phyloP scores from a whole-genome alignment of 2,888 invertebrate species.

The Heteromyza rotundicornis region DNA sequence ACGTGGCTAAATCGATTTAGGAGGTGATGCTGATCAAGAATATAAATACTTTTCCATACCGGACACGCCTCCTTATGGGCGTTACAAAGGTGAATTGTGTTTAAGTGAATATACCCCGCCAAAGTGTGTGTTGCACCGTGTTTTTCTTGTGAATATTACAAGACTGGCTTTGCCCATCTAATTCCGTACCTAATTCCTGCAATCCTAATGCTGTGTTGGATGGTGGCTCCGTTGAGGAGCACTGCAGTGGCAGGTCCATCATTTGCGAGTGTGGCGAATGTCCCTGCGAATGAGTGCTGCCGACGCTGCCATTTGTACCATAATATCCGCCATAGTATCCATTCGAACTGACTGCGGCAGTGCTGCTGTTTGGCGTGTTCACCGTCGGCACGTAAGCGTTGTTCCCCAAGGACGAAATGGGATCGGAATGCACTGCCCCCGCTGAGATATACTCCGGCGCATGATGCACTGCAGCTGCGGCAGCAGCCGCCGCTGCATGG shows the following conservation, averaged over 20 bases:
- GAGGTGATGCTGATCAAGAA: too few relatives aligned
- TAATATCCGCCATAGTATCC: conserved; percentile 59
- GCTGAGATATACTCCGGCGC: conserved; percentile 53
- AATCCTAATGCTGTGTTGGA: conserved; percentile 62
- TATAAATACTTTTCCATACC: too few relatives aligned
- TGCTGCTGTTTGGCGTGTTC: conserved; percentile 47
- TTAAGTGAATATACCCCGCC: too few relatives aligned
- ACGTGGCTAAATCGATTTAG: too few relatives aligned
- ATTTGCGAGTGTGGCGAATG: conserved; percentile 60
- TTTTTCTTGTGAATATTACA: too few relatives aligned
- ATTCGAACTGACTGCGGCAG: conserved; percentile 40
- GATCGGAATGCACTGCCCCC: conserved; percentile 48
- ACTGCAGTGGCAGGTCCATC: conserved; percentile 62
- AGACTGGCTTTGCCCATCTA: too few relatives aligned
- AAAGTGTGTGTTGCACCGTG: too few relatives aligned
- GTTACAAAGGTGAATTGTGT: too few relatives aligned
- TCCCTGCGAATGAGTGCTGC: conserved; percentile 56
- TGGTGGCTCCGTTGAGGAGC: conserved; percentile 60
- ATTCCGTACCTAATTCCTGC: conserved; percentile 62
- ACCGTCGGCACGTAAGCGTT: conserved; percentile 52
- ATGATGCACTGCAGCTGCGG: conserved; percentile 49
- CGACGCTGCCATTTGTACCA: conserved; percentile 54
- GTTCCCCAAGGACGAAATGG: conserved; percentile 30
- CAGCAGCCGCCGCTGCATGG: conserved; percentile 49
- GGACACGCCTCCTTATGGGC: too few relatives aligned